Conservation (phyloP, 2,888 invertebrate species). For the Ormyrus nitidulus region DNA sequence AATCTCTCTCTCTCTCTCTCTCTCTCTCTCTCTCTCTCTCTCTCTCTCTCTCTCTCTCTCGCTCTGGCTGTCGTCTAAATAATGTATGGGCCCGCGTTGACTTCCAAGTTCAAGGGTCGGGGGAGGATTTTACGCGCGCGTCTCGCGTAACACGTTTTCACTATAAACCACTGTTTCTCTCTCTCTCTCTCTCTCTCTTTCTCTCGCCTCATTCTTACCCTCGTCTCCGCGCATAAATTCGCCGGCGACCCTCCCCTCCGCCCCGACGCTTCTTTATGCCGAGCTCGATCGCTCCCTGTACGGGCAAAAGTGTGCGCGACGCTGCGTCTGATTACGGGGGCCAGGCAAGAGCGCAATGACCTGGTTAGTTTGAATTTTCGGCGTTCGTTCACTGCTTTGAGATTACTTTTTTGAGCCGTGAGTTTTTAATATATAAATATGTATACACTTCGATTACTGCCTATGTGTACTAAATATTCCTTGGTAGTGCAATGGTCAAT, state of each 20-base stretch:
- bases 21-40: constrained; percentile 16
- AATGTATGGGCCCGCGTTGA: constrained; percentile 59
- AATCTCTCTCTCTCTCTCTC: constrained; percentile 13
- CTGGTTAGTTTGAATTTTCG: too few relatives aligned
- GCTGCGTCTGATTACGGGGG: constrained; percentile 1
- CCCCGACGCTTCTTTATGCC: constrained; percentile 32
- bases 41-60: constrained; percentile 9
- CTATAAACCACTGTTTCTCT: constrained; percentile 56
- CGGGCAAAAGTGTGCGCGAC: neutral
- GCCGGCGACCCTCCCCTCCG: constrained; percentile 5
- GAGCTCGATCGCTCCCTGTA: neutral
- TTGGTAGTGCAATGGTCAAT: too few relatives aligned
- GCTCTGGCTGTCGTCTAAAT: constrained; percentile 60
- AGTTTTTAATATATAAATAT: too few relatives aligned
- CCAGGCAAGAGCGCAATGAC: too few relatives aligned
- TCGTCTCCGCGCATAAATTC: constrained; percentile 39
- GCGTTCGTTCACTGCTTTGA: too few relatives aligned
- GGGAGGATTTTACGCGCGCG: constrained; percentile 34
- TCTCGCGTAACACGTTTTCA: constrained; percentile 58
- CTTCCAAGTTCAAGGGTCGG: constrained; percentile 42
- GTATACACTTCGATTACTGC: too few relatives aligned
- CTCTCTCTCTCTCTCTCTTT: neutral
- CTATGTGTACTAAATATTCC: too few relatives aligned
- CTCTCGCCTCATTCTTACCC: constrained; percentile 21
- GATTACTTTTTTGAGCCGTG: too few relatives aligned